A percentile compares a stretch with the other conserved stretches of the same genome.
Conservation (phyloP, 2,888 invertebrate genomes). For the Thera obeliscata region DNA sequence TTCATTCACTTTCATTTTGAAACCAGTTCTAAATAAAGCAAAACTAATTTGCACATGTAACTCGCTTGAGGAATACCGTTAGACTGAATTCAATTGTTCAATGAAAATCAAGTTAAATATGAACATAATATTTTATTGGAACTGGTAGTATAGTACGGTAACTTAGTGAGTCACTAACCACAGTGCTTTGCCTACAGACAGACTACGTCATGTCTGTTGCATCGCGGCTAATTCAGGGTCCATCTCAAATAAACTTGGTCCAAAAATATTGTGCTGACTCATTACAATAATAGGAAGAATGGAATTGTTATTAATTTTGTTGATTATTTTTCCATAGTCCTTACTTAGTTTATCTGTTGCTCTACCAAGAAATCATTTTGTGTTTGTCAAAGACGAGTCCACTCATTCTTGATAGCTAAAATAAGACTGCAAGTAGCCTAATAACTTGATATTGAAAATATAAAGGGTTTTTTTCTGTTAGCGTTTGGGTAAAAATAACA, state of each 20-base stretch:
- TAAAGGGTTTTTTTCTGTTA: neutral
- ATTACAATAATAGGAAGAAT: slow-evolving; percentile 22
- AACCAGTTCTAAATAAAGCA: slow-evolving; percentile 2
- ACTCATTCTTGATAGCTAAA: neutral
- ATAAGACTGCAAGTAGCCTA: neutral
- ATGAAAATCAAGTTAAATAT: slow-evolving; percentile 58
- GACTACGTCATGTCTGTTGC: slow-evolving; percentile 44
- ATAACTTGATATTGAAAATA: neutral
- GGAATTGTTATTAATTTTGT: slow-evolving; percentile 18
- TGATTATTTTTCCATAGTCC: slow-evolving; percentile 3
- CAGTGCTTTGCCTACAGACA: neutral
- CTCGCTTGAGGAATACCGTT: slow-evolving; percentile 47
- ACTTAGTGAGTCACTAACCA: slow-evolving; percentile 49
- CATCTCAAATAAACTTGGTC: slow-evolving; percentile 18
- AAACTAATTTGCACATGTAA: slow-evolving; percentile 46
- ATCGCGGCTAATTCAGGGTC: slow-evolving; percentile 19
- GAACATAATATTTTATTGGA: slow-evolving; percentile 51
- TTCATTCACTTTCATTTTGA: slow-evolving; percentile 25
- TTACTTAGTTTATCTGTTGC: neutral
- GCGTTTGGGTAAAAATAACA: too few relatives aligned
- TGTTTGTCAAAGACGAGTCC: neutral
- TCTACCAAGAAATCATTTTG: neutral
- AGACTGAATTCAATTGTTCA: slow-evolving; percentile 54
- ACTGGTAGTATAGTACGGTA: slow-evolving; percentile 41
- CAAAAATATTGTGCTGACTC: slow-evolving; percentile 30